A percentile compares a stretch with the other conserved stretches of the same genome.
These are phyloP conservation scores for Lytechinus variegatus DNA, from an alignment of 35 echinoderm and acorn worm species.

Conservation along the genomic window DNA sequence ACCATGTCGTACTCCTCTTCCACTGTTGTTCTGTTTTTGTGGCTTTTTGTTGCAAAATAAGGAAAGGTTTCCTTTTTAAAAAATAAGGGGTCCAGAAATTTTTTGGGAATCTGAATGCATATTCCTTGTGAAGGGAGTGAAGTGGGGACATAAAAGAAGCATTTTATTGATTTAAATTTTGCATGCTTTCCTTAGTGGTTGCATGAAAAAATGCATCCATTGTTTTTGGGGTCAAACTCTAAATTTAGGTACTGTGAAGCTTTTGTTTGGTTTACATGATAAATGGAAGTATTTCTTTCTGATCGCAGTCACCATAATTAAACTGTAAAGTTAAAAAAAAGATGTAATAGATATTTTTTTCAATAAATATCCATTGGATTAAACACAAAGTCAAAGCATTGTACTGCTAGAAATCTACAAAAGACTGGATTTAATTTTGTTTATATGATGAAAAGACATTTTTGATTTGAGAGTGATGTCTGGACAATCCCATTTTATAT, in stretches of 20 bases:
- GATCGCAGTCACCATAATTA: background rate
- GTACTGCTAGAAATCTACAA: background rate
- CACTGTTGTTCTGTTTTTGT: background rate
- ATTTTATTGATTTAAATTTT: background rate
- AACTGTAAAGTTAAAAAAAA: too few relatives aligned
- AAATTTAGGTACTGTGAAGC: background rate
- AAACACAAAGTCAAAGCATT: background rate
- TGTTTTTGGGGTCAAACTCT: background rate
- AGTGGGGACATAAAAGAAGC: background rate
- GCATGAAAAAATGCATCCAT: background rate
- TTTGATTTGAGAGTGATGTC: background rate
- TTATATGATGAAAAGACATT: background rate
- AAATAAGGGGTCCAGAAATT: background rate
- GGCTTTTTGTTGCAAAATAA: conserved; percentile 12
- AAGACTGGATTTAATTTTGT: background rate
- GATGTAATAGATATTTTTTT: too few relatives aligned
- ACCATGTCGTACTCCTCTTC: background rate
- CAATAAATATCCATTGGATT: background rate
- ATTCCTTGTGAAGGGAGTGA: background rate
- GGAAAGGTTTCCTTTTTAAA: background rate
- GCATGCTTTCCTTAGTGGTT: background rate
- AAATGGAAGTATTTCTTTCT: background rate
- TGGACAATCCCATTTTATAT: background rate
- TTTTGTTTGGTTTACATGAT: background rate
- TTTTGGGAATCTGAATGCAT: background rate